Base-by-base conservation (phyloP, 1,140 invertebrate species). In the Calycopis cecrops region DNA sequence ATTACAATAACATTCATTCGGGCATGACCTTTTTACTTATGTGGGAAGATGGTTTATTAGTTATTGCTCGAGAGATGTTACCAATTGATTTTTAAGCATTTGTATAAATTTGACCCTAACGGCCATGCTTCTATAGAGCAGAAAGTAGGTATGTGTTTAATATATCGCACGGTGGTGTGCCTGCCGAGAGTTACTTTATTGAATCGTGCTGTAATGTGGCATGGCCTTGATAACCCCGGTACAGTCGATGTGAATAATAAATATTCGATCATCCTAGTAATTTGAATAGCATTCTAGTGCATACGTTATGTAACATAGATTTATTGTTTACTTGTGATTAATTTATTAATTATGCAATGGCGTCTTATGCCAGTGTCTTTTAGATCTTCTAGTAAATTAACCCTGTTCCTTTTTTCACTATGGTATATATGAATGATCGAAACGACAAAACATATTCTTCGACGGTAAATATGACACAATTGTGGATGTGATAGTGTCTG, bases 1-100 rank as follows among this genome's bases (percentile, higher is more conserved):
- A 71, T 73, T 67, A 73, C 76, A 78, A 78, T 79, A 84, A 84
- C 76, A 82, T 74, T 76, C 66, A 82, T 82, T 73, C 70, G 71
- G 82, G 80, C 80, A 81, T 83, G 79, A 73, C 68, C 65, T 75
- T 77, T 76, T 76, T 77, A 80, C 65, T 77, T 69, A 76, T 83
- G 73, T 86, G 79, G 82, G 79, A 78, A 59, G 70, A 71, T 72
- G 71, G 70, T 81, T 80, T 68, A 76, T 73, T 77, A 79, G 73
- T 70, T 69, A 69, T 67, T 78, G 79, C 74, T 77, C 78, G 76
- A 79, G 73, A 65, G 56, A 72, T 69, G 71, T 73, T 60, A 79
- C 60, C 51, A 63, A 66, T 70, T 73, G 67, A 72, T 70, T 71
- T 67, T 65, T 69, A 66, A 66, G 71, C 73, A 78, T 79, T 65